Evolutionary conservation across 2,797 vertebrate species (phyloP).

Genomic region (Melanotaenia pygmaea): DNA sequence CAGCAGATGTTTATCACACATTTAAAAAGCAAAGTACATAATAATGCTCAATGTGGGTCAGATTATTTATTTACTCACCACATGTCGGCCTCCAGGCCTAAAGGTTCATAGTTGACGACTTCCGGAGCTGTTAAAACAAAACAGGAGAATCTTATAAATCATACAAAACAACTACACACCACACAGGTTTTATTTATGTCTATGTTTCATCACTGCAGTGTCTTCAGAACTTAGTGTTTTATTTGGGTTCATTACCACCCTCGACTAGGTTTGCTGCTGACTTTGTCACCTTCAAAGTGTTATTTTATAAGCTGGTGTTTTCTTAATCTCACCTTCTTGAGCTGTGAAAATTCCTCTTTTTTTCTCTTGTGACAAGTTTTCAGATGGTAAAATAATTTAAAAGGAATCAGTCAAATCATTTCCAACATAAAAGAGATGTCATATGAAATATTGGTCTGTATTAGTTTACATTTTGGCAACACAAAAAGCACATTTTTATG

Average conservation of each 20-base stretch:
- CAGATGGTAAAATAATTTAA: slow-evolving; percentile 10
- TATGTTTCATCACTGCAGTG: background rate
- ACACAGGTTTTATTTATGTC: background rate
- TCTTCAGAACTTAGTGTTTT: background rate
- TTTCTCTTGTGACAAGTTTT: background rate
- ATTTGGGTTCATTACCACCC: background rate
- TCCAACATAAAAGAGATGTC: background rate
- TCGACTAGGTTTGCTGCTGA: background rate
- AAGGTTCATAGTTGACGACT: slow-evolving; percentile 97
- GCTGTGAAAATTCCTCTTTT: slow-evolving; percentile 10
- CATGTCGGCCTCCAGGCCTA: slow-evolving; percentile 98
- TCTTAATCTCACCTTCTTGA: slow-evolving; percentile 4
- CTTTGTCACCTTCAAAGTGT: slow-evolving; percentile 8
- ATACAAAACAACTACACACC: slow-evolving; percentile 11
- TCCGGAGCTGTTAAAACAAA: slow-evolving; percentile 89
- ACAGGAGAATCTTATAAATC: background rate
- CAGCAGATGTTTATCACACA: slow-evolving; percentile 39
- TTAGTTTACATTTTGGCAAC: background rate
- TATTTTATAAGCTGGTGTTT: slow-evolving; percentile 10
- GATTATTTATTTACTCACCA: slow-evolving; percentile 86
- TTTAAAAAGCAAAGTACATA: background rate
- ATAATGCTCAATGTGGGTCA: background rate
- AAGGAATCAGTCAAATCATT: background rate
- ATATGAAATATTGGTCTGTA: background rate
- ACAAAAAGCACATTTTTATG: background rate